Conservation (phyloP, 1,140 invertebrate species). For the Venturia canescens region DNA sequence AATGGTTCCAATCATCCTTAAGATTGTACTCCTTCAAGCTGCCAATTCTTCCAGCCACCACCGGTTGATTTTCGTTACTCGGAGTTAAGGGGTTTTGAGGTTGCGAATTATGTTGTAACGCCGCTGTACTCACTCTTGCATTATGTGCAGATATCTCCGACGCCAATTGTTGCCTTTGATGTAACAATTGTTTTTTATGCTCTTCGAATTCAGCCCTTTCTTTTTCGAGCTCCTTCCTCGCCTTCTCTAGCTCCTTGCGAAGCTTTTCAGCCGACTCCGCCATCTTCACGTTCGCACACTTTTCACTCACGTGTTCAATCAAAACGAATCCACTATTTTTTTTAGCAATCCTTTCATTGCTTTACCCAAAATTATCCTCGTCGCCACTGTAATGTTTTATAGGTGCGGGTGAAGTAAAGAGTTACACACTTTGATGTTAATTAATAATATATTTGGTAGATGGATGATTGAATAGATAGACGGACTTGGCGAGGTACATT, state of each 20-base stretch:
- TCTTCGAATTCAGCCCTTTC: not conserved
- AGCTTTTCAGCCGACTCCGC: not conserved
- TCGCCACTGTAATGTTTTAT: slow-evolving; percentile 11
- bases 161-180: slow-evolving; percentile 3
- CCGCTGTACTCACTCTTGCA: not conserved
- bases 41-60: not conserved
- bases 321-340: not conserved
- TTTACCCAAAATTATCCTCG: not conserved
- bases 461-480: too few species aligned
- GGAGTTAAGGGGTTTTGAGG: not conserved
- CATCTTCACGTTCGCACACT: not conserved
- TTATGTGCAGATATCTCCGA: not conserved
- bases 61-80: not conserved
- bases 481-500: too few species aligned
- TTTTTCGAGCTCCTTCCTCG: not conserved
- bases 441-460: too few species aligned
- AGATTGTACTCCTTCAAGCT: not conserved
- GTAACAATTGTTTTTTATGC: not conserved
- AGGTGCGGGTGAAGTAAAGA: not conserved
- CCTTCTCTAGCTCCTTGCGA: not conserved
- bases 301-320: not conserved
- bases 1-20: slow-evolving; percentile 5
- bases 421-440: too few species aligned
- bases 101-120: not conserved
- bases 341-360: not conserved